These are phyloP conservation scores for Macrostomum lignano DNA, from an alignment of 1,140 invertebrate genomes.

Conservation along the genomic window DNA sequence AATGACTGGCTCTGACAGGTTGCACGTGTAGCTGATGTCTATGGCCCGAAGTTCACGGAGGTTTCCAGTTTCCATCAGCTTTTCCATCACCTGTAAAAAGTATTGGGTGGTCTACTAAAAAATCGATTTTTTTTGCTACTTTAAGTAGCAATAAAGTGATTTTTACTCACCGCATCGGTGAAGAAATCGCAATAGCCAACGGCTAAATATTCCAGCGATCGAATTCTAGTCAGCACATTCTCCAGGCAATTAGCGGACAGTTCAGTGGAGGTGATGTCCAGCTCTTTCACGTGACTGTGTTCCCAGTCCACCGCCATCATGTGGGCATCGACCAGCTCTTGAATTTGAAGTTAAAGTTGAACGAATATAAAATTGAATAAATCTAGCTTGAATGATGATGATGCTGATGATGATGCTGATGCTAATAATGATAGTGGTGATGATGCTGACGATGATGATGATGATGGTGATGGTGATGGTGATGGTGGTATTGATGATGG, in stretches of 20 bases:
- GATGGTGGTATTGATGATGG: no score
- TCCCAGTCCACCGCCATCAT: slow-evolving; percentile 91
- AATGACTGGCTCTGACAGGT: slow-evolving; percentile 62
- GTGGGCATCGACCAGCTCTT: slow-evolving; percentile 56
- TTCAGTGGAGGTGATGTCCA: slow-evolving; percentile 87
- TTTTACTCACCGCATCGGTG: slow-evolving; percentile 45
- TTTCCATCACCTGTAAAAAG: slow-evolving; percentile 44
- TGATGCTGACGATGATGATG: no score
- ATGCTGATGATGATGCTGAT: no score
- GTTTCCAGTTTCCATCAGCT: slow-evolving; percentile 61
- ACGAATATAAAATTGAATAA: slow-evolving; percentile 6
- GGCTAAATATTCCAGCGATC: slow-evolving; percentile 54
- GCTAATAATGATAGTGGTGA: no score
- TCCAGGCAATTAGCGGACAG: slow-evolving; percentile 66
- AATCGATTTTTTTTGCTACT: not conserved
- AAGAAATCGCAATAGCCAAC: slow-evolving; percentile 88
- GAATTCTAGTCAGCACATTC: slow-evolving; percentile 60
- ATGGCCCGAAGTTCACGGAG: slow-evolving; percentile 52
- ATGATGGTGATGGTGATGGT: no score
- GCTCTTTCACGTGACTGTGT: slow-evolving; percentile 60
- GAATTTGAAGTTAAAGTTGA: slow-evolving; percentile 11
- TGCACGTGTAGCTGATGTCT: slow-evolving; percentile 75
- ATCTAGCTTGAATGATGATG: no score
- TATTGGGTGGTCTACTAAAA: no score
- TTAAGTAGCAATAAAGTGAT: not conserved